Base-by-base conservation (phyloP, 1,140 invertebrate species). In the Medauroidea extradentata region DNA sequence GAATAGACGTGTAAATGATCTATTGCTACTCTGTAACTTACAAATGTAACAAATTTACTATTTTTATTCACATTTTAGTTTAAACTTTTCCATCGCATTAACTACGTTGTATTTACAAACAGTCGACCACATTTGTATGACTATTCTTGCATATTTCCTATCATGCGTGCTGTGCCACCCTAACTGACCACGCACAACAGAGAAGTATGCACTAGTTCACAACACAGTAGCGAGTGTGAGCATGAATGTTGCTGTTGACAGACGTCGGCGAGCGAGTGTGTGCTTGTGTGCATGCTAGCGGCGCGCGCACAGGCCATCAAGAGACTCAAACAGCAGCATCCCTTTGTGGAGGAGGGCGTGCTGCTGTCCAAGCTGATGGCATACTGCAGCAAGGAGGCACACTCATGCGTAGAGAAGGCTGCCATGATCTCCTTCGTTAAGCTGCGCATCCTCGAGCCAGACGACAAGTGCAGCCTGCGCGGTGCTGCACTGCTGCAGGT, bases 351-450 rank as follows among this genome's bases (percentile, higher is more conserved):
- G 73, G 97, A 99, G 73, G 95, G 94, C 1, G 83, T 92, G 23
- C 77, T 99, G 42, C 80, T 99, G 21, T 94, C 94, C 13, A 98
- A 97, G 78, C 79, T 99, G 34, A 98, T 99, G 81, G 96, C 94
- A 8, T 93, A 92, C 68, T 93, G 89, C 75, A 91, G 85, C 41
- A 90, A 91, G 69, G 91, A 99, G 81, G 93, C 96, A 23, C 98
- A 99, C 75, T 98, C 95, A n/a, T 98, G 94, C 72, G 96, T 99
- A 8, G 97, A 99, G 78, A 99, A 99, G 74, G 95, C 95, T 13
- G 97, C 96, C 0, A 99, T 99, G 94, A 99, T 99, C 65, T 90
- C 88, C 64, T 96, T 99, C 70, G 96, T 99, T 0, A 99, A 99
- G 73, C 78, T 99, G 57, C 80, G 96, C 59, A 98, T 99, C 69